Evolutionary conservation across 2,888 invertebrate species (phyloP), one percentile per base, ranked within the genome.

Genomic region (Trachelus iudaicus): DNA sequence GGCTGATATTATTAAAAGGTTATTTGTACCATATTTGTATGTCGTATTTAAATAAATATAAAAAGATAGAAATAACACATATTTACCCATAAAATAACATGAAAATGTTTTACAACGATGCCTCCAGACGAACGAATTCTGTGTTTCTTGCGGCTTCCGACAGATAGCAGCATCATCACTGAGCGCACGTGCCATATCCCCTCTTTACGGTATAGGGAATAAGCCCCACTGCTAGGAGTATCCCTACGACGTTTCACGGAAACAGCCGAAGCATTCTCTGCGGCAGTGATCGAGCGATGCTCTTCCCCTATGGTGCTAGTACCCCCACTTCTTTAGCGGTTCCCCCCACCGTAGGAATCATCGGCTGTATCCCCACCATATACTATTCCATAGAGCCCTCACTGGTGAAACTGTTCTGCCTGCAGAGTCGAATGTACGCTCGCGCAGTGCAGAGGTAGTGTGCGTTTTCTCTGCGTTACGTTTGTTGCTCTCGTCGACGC

Each of bases 251-350:
- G 69, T 79, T 76, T 81, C 83, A 82, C 87, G 87, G 82, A 83
- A 80, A 82, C 76, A 78, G 80, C 86, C 86, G 87, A 87, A 83
- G 82, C 79, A 80, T 79, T 82, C 82, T 81, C 82, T 81, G 82
- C 81, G 82, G 84, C 85, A 82, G 83, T 85, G 83, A 86, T 86
- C 87, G 87, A 87, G 84, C 86, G 87, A 84, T 83, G 87, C 84
- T 81, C 84, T 82, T 80, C 82, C 81, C 79, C 81, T 78, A 33
- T 11, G 71, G 15, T 56, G 40, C 23, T 56, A 23, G 1, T 77
- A 69, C 71, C n/a, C 73, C 37, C 35, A 34, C 35, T 73, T n/a
- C 75, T 71, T 71, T 69, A 75, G 74, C 75, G 73, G n/a, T 69
- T 78, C 74, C 12, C 79, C 79, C 37, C 73, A 69, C 69, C 69